Evolutionary conservation across 2,113 vertebrate genomes (phyloP), one percentile per base, ranked within the genome.

Genomic region (Oreochromis aureus): DNA sequence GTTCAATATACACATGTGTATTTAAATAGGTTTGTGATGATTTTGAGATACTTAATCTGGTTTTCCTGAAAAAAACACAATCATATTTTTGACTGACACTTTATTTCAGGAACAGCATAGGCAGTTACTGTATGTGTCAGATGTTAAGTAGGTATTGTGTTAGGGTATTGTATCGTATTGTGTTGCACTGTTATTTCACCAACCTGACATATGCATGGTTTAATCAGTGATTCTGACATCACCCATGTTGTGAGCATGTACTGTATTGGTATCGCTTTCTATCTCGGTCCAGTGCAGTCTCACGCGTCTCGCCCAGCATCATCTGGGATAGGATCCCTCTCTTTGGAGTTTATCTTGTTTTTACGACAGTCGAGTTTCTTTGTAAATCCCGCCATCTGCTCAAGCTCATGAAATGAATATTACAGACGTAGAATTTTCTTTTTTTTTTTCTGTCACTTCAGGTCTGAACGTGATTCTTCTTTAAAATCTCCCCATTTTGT

Each of bases 1-100:
- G 61, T 30, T 53, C 36, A 46, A 0, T n/a, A 6, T 71, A 24
- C n/a, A 71, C 7, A 48, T 48, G 0, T 24, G 63, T 13, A 5
- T 69, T 41, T 71, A 13, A 71, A 27, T 76, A 1, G 5, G 12
- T 71, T 56, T 12, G 1, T n/a, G 41, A 24, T 80, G 51, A 44
- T 87, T 56, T 71, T 80, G 6, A 18, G 32, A 73, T 48, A 56
- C 6, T 2, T 58, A 48, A 51, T 19, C 80, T 30, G 48, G 56
- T 27, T 55, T 83, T 66, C 5, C 18, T 66, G 61, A 0, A 51
- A 5, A 2, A 19, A 1, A 5, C 48, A 69, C 24, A 48, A 48
- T 48, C 13, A 5, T 76, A 48, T 48, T 30, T 30, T 76, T 76
- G 4, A 46, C 69, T 46, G 2, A 1, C 1, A 6, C 10, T 76